Evolutionary conservation across 1,140 invertebrate species (phyloP).

Genomic region (Venustaconcha ellipsiformis): DNA sequence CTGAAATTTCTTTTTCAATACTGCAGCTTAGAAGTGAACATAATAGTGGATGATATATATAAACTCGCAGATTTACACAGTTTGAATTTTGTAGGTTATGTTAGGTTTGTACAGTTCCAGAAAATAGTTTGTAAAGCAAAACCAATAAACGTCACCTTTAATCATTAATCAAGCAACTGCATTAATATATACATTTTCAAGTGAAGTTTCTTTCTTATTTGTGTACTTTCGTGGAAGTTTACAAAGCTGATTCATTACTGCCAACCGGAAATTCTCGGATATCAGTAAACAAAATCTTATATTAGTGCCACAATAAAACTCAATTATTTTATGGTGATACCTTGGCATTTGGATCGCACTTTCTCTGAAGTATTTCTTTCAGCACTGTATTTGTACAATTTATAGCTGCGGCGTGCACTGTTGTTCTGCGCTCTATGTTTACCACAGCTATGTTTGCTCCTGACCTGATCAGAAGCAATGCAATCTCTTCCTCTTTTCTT

Average conservation of each 20-base stretch:
- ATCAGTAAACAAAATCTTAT: background rate
- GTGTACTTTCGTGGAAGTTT: background rate
- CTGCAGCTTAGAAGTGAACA: no score
- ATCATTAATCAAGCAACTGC: background rate
- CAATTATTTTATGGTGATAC: constrained; percentile 12
- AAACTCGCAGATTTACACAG: no score
- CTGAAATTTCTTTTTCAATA: no score
- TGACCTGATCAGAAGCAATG: constrained; percentile 33
- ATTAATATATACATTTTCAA: background rate
- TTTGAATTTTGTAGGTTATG: no score
- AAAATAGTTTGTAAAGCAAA: no score
- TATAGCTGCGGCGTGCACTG: constrained; percentile 40
- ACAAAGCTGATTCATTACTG: background rate
- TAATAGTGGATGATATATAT: no score
- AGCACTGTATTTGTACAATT: constrained; percentile 24
- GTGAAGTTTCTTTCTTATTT: background rate
- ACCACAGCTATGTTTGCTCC: constrained; percentile 37
- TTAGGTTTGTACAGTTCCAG: no score
- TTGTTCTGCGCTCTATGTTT: constrained; percentile 22
- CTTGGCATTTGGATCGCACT: constrained; percentile 36
- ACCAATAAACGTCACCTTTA: background rate
- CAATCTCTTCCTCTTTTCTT: constrained; percentile 44
- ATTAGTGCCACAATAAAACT: background rate
- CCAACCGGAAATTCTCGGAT: background rate
- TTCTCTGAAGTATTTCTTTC: constrained; percentile 30